phyloP scores from a whole-genome alignment of 2,113 vertebrate genomes.

The Cephalopterus ornatus region DNA sequence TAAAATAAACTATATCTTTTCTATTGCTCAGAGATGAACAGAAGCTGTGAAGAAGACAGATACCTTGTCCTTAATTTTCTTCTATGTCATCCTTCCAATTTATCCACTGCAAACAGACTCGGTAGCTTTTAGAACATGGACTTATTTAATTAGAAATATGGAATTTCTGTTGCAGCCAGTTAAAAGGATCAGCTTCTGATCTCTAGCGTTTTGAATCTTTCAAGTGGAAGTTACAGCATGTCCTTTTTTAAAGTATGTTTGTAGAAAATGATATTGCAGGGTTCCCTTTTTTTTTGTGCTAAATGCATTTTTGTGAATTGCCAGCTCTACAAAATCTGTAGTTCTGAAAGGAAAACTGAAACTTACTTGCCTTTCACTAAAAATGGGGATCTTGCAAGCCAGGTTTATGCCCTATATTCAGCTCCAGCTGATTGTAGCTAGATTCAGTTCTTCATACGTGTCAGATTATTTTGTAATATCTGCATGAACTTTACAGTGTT shows the following conservation, averaged over 20 bases:
- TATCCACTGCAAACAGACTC: background rate
- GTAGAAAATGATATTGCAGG: background rate
- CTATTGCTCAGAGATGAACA: background rate
- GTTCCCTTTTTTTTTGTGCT: background rate
- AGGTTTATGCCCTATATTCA: background rate
- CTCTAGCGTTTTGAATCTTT: background rate
- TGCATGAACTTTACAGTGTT: background rate
- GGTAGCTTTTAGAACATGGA: background rate
- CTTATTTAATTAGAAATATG: background rate
- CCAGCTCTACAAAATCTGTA: background rate
- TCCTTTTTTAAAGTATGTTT: background rate
- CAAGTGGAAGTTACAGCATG: slow-evolving; percentile 17
- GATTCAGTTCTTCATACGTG: background rate
- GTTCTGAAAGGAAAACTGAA: slow-evolving; percentile 17
- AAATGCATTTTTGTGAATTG: background rate
- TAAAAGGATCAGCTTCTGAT: background rate
- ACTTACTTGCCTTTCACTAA: background rate
- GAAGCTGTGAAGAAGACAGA: background rate
- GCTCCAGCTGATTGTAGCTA: background rate
- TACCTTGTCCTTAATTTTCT: background rate
- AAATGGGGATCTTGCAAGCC: background rate
- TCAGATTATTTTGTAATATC: background rate
- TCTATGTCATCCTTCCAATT: background rate
- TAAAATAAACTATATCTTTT: background rate
- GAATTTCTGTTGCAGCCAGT: background rate